Evolutionary conservation across 2,888 invertebrate species (phyloP).

Genomic region (Thecocarcelia acutangulata): DNA sequence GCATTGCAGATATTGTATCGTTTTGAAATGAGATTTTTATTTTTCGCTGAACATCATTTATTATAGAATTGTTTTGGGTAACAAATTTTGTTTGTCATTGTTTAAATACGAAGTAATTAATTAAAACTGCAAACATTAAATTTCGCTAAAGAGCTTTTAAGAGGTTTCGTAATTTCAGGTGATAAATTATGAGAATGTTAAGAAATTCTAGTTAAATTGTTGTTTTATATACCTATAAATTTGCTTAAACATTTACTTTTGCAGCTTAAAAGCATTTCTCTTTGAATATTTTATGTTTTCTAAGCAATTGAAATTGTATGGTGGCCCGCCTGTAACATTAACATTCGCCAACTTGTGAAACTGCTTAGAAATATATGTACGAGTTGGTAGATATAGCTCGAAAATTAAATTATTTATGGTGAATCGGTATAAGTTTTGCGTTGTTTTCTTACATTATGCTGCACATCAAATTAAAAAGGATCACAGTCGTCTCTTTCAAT

Average conservation of each 20-base stretch:
- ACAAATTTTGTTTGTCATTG: slow-evolving; percentile 58
- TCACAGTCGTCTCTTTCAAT: too few relatives aligned
- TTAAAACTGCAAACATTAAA: slow-evolving; percentile 34
- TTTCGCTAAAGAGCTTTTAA: neutral
- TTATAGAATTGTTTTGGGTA: slow-evolving; percentile 49
- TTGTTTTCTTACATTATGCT: too few relatives aligned
- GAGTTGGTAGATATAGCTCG: too few relatives aligned
- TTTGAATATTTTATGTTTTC: neutral
- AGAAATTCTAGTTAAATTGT: slow-evolving; percentile 23
- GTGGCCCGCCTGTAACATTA: too few relatives aligned
- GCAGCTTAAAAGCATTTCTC: neutral
- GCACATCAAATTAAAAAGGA: too few relatives aligned
- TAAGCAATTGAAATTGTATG: too few relatives aligned
- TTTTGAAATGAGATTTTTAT: slow-evolving; percentile 47
- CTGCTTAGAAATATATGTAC: too few relatives aligned
- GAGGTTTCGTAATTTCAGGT: slow-evolving; percentile 2
- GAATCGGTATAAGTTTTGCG: too few relatives aligned
- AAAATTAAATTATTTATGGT: too few relatives aligned
- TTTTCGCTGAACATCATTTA: slow-evolving; percentile 49
- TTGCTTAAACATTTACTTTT: too few relatives aligned
- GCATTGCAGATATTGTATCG: slow-evolving; percentile 61
- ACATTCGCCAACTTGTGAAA: too few relatives aligned
- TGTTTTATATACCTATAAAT: neutral
- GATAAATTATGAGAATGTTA: slow-evolving; percentile 41
- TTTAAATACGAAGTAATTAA: slow-evolving; percentile 52